phyloP scores from a whole-genome alignment of 2,888 invertebrate genomes.

The Galeruca laticollis region DNA sequence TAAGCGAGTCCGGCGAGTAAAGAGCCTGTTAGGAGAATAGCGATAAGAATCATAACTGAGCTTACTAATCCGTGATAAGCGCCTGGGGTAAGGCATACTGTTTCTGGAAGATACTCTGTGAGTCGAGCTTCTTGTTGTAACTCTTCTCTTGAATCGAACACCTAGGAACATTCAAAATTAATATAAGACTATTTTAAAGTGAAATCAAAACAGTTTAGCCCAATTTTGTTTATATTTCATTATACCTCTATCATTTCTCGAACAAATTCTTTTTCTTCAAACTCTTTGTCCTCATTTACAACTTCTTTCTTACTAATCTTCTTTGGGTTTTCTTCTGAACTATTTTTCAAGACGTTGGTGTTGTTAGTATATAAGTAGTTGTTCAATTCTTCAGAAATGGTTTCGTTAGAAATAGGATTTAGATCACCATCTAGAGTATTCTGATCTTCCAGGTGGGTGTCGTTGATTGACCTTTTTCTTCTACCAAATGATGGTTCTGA shows the following conservation, averaged over 20 bases:
- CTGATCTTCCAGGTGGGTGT: conserved; percentile 15
- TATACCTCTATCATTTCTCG: conserved; percentile 89
- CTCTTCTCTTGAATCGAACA: conserved; percentile 84
- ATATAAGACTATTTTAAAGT: conserved; percentile 17
- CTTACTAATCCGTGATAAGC: conserved; percentile 89
- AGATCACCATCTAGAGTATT: conserved; percentile 23
- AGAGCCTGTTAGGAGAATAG: conserved; percentile 79
- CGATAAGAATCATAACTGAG: conserved; percentile 80
- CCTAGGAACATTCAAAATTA: conserved; percentile 68
- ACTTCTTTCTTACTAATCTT: conserved; percentile 62
- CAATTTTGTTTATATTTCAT: too few relatives aligned
- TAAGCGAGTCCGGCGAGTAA: conserved; percentile 82
- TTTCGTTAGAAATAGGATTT: conserved; percentile 33
- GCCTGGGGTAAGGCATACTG: conserved; percentile 83
- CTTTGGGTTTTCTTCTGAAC: conserved; percentile 19
- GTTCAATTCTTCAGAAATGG: conserved; percentile 59
- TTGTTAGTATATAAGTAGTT: conserved; percentile 16
- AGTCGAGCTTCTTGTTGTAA: conserved; percentile 76
- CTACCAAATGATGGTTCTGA: conserved; percentile 87
- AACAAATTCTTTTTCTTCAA: conserved; percentile 79
- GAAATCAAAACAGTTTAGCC: too few relatives aligned
- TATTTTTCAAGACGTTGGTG: conserved; percentile 11
- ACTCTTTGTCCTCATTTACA: conserved; percentile 68
- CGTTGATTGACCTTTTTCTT: conserved; percentile 71
- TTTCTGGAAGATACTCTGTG: conserved; percentile 75